Percentiles rank a stretch among this genome's conserved stretches.
Conservation (phyloP, 2,797 vertebrate species). For the Rhynchotus rufescens region DNA sequence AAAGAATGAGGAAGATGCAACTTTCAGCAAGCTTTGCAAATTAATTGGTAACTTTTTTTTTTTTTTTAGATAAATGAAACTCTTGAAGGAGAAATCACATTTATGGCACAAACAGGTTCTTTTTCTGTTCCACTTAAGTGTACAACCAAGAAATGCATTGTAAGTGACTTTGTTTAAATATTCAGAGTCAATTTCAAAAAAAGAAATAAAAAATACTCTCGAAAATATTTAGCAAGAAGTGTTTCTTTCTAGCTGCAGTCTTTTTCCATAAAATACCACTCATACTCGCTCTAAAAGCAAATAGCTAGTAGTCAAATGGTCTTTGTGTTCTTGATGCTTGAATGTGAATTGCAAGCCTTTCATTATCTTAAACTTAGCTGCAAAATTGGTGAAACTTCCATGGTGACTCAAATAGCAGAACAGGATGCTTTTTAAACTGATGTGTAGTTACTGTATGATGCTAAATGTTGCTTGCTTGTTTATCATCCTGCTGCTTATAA, state of each 20-base stretch:
- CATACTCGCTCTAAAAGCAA: background rate
- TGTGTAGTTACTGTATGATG: background rate
- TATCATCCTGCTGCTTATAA: background rate
- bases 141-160: conserved; percentile 88
- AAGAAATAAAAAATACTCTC: background rate
- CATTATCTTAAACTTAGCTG: background rate
- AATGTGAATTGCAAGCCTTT: background rate
- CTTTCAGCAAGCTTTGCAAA: background rate
- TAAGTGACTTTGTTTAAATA: conserved; percentile 59
- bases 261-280: background rate
- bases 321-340: background rate
- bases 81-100: conserved; percentile 87
- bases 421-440: background rate
- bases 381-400: background rate
- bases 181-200: background rate
- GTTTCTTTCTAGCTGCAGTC: background rate
- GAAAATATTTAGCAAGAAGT: background rate
- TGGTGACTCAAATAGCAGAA: background rate
- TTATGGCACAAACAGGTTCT: conserved; percentile 84
- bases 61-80: conserved; percentile 86
- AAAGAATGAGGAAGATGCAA: background rate
- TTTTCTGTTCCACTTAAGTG: conserved; percentile 90
- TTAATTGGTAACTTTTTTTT: background rate
- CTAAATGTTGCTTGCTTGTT: background rate
- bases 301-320: background rate